Conservation (phyloP, 1,140 invertebrate genomes). For the Ceratosolen fusciceps region DNA sequence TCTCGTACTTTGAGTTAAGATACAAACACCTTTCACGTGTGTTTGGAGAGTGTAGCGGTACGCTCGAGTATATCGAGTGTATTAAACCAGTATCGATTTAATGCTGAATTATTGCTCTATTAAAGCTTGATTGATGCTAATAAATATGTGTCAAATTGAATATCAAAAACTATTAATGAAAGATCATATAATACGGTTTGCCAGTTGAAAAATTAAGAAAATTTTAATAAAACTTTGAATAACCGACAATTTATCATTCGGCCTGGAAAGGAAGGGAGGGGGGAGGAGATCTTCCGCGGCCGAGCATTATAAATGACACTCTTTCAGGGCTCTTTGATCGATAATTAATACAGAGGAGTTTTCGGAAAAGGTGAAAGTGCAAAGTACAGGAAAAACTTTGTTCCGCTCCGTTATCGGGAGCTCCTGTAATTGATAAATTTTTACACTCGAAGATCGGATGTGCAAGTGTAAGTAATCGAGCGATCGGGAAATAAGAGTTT, state of each 20-base stretch:
- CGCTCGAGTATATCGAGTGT: background rate
- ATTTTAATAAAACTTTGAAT: constrained; percentile 7
- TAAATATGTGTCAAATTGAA: constrained; percentile 18
- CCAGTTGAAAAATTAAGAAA: background rate
- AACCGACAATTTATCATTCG: constrained; percentile 1
- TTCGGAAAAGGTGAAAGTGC: background rate
- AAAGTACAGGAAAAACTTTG: too few species aligned
- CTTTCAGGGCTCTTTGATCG: background rate
- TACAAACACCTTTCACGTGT: background rate
- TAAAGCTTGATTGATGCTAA: constrained; percentile 23
- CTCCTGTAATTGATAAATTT: background rate
- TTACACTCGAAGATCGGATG: too few species aligned
- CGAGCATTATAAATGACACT: background rate
- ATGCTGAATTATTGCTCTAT: constrained; percentile 14
- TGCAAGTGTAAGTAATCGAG: too few species aligned
- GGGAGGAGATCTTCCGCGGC: too few species aligned
- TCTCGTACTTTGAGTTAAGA: constrained; percentile 8
- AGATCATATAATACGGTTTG: background rate
- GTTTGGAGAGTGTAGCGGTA: constrained; percentile 3
- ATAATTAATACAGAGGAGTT: background rate
- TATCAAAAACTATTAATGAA: constrained; percentile 7
- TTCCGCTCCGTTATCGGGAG: too few species aligned
- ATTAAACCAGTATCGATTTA: constrained; percentile 12
- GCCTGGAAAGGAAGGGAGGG: background rate
- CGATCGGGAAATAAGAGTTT: too few species aligned